These are phyloP conservation scores for Tetanocera ferruginea DNA, from an alignment of 2,888 invertebrate species.

Conservation along the genomic window DNA sequence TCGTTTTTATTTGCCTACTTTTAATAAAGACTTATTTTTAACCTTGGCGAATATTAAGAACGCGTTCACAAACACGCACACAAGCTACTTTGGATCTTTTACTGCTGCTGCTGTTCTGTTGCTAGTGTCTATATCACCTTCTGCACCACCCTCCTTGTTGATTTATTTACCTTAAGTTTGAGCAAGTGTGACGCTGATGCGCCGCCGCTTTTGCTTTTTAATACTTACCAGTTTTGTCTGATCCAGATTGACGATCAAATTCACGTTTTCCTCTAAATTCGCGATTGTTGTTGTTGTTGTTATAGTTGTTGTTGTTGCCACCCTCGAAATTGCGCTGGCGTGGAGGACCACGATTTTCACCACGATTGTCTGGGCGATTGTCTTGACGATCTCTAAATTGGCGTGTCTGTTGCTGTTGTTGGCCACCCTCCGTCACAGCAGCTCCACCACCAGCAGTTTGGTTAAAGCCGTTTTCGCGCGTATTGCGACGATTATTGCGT, in stretches of 20 bases:
- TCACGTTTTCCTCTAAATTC: constrained; percentile 79
- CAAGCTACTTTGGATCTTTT: background rate
- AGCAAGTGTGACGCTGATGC: background rate
- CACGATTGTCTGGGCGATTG: constrained; percentile 71
- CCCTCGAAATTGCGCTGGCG: constrained; percentile 68
- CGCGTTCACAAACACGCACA: background rate
- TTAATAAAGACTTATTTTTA: constrained; percentile 1
- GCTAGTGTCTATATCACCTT: background rate
- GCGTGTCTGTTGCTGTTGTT: constrained; percentile 64
- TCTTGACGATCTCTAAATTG: constrained; percentile 59
- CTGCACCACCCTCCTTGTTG: background rate
- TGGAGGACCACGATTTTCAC: constrained; percentile 58
- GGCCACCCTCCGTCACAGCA: constrained; percentile 45
- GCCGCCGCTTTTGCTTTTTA: background rate
- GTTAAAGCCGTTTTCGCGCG: constrained; percentile 67
- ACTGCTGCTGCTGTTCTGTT: background rate
- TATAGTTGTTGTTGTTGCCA: constrained; percentile 65
- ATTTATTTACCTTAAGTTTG: background rate
- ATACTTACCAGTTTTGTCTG: constrained; percentile 86
- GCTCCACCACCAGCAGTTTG: constrained; percentile 59
- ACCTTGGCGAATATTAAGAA: background rate
- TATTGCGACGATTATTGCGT: constrained; percentile 73
- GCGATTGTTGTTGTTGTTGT: constrained; percentile 51
- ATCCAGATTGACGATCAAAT: constrained; percentile 96
- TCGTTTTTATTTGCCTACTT: background rate